Conservation (phyloP, 2,888 invertebrate species). For the Himalopsyche japonica region DNA sequence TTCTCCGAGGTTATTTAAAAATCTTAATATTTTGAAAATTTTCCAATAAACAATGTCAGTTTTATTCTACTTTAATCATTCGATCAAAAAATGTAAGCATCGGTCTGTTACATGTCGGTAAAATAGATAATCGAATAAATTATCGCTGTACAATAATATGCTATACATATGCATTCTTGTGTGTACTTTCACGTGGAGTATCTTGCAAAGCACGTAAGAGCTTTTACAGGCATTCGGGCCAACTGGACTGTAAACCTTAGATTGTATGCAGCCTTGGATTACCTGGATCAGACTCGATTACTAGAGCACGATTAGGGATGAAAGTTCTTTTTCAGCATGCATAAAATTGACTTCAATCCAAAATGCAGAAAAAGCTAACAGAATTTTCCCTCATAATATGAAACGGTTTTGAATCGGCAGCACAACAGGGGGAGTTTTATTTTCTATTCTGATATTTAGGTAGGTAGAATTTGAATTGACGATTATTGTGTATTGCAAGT, state of each 20-base stretch:
- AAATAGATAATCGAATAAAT: no score
- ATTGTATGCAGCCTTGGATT: constrained; percentile 28
- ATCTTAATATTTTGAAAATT: no score
- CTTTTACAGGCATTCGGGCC: constrained; percentile 22
- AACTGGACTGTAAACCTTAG: constrained; percentile 30
- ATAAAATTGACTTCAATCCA: not conserved
- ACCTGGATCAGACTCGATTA: constrained; percentile 30
- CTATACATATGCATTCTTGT: not conserved
- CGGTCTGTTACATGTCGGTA: no score
- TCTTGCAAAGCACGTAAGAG: constrained; percentile 16
- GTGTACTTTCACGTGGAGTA: not conserved
- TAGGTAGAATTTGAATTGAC: no score
- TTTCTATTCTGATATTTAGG: no score
- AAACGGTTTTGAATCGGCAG: not conserved
- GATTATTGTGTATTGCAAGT: no score
- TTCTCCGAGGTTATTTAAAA: no score
- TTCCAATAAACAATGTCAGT: no score
- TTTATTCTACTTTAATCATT: no score
- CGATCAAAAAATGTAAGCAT: no score
- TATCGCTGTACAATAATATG: not conserved
- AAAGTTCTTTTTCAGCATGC: constrained; percentile 14
- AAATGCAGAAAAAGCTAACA: not conserved
- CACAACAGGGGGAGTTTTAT: no score
- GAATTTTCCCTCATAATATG: not conserved
- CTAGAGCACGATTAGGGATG: constrained; percentile 9